phyloP scores from a whole-genome alignment of 2,797 vertebrate genomes.

The Psittacula echo region DNA sequence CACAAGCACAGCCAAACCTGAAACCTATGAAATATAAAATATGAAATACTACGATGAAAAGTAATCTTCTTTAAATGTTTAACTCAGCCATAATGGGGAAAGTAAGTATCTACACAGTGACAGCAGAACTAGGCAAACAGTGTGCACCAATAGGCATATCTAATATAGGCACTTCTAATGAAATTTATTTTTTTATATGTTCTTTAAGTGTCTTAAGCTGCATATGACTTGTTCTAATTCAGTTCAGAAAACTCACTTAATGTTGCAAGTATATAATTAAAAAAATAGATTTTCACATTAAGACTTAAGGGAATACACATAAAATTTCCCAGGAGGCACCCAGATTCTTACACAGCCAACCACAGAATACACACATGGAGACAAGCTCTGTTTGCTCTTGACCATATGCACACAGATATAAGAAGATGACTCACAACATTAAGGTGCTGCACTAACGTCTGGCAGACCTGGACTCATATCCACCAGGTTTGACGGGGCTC shows the following conservation, averaged over 20 bases:
- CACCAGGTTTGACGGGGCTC: background rate
- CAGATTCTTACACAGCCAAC: background rate
- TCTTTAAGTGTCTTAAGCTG: background rate
- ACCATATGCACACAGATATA: too few relatives aligned
- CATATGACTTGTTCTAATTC: background rate
- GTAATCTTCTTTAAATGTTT: background rate
- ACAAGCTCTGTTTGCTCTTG: background rate
- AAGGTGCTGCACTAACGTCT: background rate
- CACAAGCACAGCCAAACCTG: background rate
- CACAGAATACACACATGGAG: background rate
- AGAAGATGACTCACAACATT: background rate
- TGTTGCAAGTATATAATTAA: background rate
- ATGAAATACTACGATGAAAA: background rate
- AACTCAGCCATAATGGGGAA: background rate
- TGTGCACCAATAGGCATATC: background rate
- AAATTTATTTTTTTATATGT: background rate
- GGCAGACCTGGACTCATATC: background rate
- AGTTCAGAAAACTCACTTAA: background rate
- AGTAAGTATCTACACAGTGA: background rate
- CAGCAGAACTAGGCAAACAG: background rate
- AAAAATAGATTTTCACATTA: background rate
- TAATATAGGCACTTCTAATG: background rate
- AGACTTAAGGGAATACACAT: background rate
- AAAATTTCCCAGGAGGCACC: background rate
- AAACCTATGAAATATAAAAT: background rate